Conservation (phyloP, 2,888 invertebrate species). For the Steromphala cineraria region DNA sequence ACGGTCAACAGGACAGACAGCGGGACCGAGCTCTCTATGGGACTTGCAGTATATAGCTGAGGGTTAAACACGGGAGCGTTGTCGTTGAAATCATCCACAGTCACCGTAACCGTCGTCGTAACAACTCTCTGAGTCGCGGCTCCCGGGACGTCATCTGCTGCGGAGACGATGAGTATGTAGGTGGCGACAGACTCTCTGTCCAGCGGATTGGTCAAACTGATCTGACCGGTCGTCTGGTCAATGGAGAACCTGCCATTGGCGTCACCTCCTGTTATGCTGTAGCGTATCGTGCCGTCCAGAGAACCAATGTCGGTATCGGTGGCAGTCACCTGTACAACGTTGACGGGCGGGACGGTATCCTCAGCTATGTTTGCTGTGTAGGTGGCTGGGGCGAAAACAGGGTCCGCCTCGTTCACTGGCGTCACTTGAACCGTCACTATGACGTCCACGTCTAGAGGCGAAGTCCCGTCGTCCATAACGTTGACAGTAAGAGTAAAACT, state of each 20-base stretch:
- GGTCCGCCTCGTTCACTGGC: slow-evolving; percentile 47
- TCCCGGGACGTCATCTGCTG: slow-evolving; percentile 41
- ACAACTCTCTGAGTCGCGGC: slow-evolving; percentile 31
- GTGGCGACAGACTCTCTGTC: slow-evolving; percentile 47
- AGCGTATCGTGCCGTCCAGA: slow-evolving; percentile 44
- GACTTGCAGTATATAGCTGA: slow-evolving; percentile 91
- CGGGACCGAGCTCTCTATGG: slow-evolving; percentile 88
- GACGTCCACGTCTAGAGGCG: slow-evolving; percentile 20
- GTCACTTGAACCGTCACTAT: slow-evolving; percentile 33
- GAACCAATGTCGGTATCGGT: slow-evolving; percentile 45
- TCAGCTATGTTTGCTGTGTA: slow-evolving; percentile 39
- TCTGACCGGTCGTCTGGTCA: slow-evolving; percentile 30
- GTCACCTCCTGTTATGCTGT: slow-evolving; percentile 37
- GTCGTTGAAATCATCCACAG: slow-evolving; percentile 92
- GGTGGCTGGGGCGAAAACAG: slow-evolving; percentile 33
- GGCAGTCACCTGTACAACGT: slow-evolving; percentile 48
- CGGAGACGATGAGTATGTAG: slow-evolving; percentile 46
- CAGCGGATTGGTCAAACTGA: slow-evolving; percentile 39
- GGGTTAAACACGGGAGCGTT: slow-evolving; percentile 90
- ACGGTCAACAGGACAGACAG: slow-evolving; percentile 51
- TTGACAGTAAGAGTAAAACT: slow-evolving; percentile 42
- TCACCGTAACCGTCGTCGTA: slow-evolving; percentile 87
- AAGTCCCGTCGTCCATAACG: slow-evolving; percentile 27
- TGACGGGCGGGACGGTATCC: slow-evolving; percentile 41
- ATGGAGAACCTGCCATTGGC: slow-evolving; percentile 32